Evolutionary conservation across 1,140 invertebrate species (phyloP).

Genomic region (Magallana gigas): DNA sequence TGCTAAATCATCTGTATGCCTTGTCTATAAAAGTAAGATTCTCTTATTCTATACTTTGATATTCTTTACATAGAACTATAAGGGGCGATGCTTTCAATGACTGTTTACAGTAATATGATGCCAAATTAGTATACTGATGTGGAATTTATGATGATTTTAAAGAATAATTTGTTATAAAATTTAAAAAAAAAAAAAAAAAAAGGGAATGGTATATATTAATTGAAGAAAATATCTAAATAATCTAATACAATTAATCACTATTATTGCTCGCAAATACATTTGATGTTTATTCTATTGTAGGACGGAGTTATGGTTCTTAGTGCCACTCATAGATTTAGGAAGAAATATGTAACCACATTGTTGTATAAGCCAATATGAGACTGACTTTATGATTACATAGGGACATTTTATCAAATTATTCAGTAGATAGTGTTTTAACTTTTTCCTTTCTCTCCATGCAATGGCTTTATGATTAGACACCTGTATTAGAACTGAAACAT

Average conservation of each 20-base stretch:
- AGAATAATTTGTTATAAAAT: too few relatives aligned
- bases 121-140: too few relatives aligned
- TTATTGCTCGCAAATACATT: too few relatives aligned
- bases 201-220: too few relatives aligned
- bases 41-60: background rate
- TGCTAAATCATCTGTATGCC: slow-evolving; percentile 99
- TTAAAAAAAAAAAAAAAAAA: too few relatives aligned
- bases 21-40: slow-evolving; percentile 92
- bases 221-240: too few relatives aligned
- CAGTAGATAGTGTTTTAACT: slow-evolving; percentile 27
- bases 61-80: background rate
- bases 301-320: slow-evolving; percentile 99
- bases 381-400: background rate
- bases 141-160: too few relatives aligned
- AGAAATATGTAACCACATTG: slow-evolving; percentile 99
- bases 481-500: background rate
- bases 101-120: too few relatives aligned
- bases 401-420: slow-evolving; percentile 33
- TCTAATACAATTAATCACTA: too few relatives aligned
- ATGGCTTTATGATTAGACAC: background rate
- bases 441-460: background rate
- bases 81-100: too few relatives aligned
- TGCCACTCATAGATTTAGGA: slow-evolving; percentile 97
- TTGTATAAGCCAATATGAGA: slow-evolving; percentile 97
- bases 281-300: slow-evolving; percentile 70